Conservation (phyloP, 2,113 vertebrate species). For the Hiodon alosoides region DNA sequence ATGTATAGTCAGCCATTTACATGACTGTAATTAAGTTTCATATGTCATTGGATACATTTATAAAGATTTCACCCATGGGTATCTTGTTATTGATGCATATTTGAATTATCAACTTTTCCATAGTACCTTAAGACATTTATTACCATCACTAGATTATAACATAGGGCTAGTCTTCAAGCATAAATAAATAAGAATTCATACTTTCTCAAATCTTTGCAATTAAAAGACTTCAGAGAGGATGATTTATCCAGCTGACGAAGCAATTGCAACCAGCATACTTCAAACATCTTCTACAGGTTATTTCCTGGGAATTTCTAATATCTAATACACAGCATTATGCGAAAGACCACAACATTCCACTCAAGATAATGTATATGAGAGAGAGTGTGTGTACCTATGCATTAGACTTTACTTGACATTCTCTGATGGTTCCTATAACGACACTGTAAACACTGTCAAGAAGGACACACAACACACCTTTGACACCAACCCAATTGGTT, state of each 20-base stretch:
- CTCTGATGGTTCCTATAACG: background rate
- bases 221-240: constrained; percentile 57
- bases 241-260: constrained; percentile 61
- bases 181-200: constrained; percentile 73
- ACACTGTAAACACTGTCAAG: background rate
- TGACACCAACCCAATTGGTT: background rate
- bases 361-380: constrained; percentile 30
- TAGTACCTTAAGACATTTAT: constrained; percentile 53
- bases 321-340: background rate
- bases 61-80: constrained; percentile 64
- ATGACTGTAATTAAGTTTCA: constrained; percentile 1
- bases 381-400: constrained; percentile 52
- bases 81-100: constrained; percentile 57
- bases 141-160: constrained; percentile 64
- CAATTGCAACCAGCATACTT: constrained; percentile 57
- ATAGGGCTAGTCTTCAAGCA: constrained; percentile 75
- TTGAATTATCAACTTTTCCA: constrained; percentile 60
- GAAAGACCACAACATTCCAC: background rate
- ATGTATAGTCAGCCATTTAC: constrained; percentile 51
- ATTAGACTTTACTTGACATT: background rate
- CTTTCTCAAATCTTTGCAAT: constrained; percentile 71
- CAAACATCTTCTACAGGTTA: constrained; percentile 24
- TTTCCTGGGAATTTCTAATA: background rate
- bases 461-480: background rate
- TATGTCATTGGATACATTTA: constrained; percentile 59